Percentiles rank a stretch among this genome's conserved stretches.
Conservation (phyloP, 2,888 invertebrate genomes). For the Drosophila nr. perissopoda region DNA sequence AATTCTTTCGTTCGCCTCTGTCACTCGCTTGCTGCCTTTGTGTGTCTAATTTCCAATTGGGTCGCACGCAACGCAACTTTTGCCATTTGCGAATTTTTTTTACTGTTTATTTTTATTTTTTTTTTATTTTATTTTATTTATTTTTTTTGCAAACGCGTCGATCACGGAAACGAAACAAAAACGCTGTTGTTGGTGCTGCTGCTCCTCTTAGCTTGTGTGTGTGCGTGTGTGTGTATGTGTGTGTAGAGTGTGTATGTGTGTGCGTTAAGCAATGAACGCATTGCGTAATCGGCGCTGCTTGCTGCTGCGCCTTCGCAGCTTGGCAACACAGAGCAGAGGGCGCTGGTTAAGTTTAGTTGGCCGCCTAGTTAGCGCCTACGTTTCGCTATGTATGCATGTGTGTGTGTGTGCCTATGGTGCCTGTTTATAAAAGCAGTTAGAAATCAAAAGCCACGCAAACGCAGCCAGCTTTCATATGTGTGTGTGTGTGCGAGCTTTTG, state of each 20-base stretch:
- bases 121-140: too few relatives aligned
- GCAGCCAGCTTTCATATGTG: constrained; percentile 39
- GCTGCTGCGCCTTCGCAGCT: constrained; percentile 60
- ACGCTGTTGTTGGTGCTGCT: constrained; percentile 32
- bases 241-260: constrained; percentile 32
- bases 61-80: constrained; percentile 65
- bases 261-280: constrained; percentile 64
- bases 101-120: constrained; percentile 4
- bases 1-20: constrained; percentile 1
- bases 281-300: constrained; percentile 72
- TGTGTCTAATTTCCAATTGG: constrained; percentile 78
- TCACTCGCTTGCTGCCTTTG: constrained; percentile 30
- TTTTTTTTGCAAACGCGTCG: constrained; percentile 59
- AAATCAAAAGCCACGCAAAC: constrained; percentile 50
- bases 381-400: constrained; percentile 6
- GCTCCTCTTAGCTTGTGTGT: constrained; percentile 29
- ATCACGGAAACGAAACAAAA: constrained; percentile 78
- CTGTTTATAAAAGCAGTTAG: constrained; percentile 60
- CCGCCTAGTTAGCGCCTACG: constrained; percentile 57
- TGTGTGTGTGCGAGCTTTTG: constrained; percentile 49
- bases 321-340: constrained; percentile 69
- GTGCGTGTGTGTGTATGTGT: constrained; percentile 14
- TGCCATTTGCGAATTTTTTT: constrained; percentile 66
- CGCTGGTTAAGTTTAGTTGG: constrained; percentile 62
- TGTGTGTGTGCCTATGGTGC: constrained; percentile 4